phyloP scores from a whole-genome alignment of 2,797 vertebrate species.

The Microctenopoma steveboyesi region DNA sequence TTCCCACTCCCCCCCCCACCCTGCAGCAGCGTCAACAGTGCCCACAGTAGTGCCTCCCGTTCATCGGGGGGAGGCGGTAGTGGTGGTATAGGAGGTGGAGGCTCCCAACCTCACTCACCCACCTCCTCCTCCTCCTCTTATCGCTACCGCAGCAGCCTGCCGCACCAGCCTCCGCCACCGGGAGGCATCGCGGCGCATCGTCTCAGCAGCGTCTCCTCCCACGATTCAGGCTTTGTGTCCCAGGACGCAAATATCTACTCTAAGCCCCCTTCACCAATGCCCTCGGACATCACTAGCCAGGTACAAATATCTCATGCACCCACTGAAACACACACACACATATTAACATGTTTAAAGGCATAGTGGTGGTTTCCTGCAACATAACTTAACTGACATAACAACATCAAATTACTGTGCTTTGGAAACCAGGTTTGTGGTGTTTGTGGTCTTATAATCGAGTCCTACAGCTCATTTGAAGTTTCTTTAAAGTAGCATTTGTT shows the following conservation, averaged over 20 bases:
- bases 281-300: slow-evolving; percentile 97
- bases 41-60: slow-evolving; percentile 92
- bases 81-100: slow-evolving; percentile 71
- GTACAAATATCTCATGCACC: slow-evolving; percentile 65
- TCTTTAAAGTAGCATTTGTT: no score
- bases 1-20: slow-evolving; percentile 41
- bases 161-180: slow-evolving; percentile 83
- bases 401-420: no score
- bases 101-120: slow-evolving; percentile 92
- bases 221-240: slow-evolving; percentile 97
- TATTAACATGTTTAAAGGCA: no score
- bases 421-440: no score
- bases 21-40: slow-evolving; percentile 91
- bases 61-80: slow-evolving; percentile 82
- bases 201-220: slow-evolving; percentile 96
- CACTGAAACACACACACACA: background rate
- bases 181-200: slow-evolving; percentile 86
- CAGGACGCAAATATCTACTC: slow-evolving; percentile 95
- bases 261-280: slow-evolving; percentile 98
- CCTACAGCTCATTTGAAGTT: no score
- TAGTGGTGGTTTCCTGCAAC: background rate
- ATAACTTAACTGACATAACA: no score
- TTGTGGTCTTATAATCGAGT: no score
- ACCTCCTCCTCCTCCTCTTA: slow-evolving; percentile 92
- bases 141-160: slow-evolving; percentile 95